A percentile compares a stretch with the other conserved stretches of the same genome.
phyloP scores from a whole-genome alignment of 1,140 invertebrate genomes.

The Aphis gossypii region DNA sequence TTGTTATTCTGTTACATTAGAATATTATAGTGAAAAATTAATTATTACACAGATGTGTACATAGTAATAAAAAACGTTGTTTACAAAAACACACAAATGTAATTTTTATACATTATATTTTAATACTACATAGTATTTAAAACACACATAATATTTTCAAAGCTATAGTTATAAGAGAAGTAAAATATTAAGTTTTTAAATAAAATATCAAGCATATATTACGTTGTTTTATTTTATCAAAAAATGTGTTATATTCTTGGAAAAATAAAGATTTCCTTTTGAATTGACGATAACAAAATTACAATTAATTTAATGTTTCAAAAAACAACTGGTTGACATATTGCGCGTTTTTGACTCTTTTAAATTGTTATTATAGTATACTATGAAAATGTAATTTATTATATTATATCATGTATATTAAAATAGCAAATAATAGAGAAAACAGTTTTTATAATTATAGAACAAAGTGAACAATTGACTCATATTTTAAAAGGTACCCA shows the following conservation, averaged over 20 bases:
- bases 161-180: background rate
- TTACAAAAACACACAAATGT: slow-evolving; percentile 1
- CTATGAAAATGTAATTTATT: background rate
- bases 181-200: background rate
- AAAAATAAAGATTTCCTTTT: background rate
- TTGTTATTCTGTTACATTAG: background rate
- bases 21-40: too few relatives aligned
- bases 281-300: background rate
- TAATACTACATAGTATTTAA: background rate
- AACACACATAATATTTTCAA: background rate
- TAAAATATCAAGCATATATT: background rate
- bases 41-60: background rate
- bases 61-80: background rate
- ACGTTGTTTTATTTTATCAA: background rate
- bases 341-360: background rate
- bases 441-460: background rate
- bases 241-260: background rate
- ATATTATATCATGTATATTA: background rate
- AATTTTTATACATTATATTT: background rate
- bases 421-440: background rate
- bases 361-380: background rate
- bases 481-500: background rate
- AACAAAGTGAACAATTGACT: background rate
- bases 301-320: background rate
- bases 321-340: background rate